phyloP scores from a whole-genome alignment of 2,113 vertebrate species.

The Agelaius tricolor region DNA sequence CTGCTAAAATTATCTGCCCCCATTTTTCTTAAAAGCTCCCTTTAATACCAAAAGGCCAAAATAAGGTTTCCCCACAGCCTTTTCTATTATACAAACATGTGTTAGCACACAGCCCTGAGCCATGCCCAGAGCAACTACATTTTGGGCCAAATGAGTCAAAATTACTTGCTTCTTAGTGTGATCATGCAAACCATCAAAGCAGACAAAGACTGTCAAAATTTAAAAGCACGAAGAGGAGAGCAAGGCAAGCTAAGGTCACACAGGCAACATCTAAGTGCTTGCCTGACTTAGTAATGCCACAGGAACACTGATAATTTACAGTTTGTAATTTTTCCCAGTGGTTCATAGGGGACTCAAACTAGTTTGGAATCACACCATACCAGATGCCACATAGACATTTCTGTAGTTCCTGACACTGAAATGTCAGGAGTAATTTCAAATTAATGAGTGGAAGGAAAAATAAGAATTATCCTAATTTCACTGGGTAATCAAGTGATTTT shows the following conservation, averaged over 20 bases:
- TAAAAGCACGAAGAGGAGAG: not conserved
- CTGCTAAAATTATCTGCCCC: not conserved
- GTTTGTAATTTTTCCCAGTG: not conserved
- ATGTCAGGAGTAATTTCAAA: not conserved
- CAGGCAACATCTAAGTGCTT: not conserved
- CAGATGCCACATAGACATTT: not conserved
- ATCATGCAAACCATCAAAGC: not conserved
- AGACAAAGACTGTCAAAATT: not conserved
- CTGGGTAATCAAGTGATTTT: not conserved
- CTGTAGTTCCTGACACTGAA: not conserved
- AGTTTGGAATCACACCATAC: not conserved
- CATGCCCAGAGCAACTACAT: not conserved
- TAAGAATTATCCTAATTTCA: not conserved
- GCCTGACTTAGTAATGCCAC: not conserved
- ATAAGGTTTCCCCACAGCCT: not conserved
- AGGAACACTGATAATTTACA: not conserved
- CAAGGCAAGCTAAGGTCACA: not conserved
- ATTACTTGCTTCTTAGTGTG: not conserved
- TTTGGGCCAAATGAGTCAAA: not conserved
- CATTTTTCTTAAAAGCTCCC: not conserved
- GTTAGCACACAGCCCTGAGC: not conserved
- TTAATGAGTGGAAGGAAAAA: not conserved
- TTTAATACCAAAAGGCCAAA: not conserved
- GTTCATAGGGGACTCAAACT: not conserved
- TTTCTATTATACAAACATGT: not conserved